Conservation (phyloP, 2,113 vertebrate species). For the Microcebus tavaratra region DNA sequence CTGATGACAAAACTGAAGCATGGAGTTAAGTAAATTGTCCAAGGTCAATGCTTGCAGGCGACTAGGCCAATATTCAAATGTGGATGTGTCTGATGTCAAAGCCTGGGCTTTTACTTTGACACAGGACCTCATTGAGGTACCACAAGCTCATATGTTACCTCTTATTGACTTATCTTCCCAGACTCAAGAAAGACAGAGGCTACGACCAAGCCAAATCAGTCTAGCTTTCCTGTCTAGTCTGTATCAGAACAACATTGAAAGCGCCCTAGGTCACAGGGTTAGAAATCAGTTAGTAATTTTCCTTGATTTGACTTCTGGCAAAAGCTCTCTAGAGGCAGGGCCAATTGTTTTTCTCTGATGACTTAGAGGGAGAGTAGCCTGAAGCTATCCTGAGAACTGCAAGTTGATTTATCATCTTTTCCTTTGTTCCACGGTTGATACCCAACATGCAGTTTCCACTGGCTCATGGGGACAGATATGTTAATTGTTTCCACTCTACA, state of each 20-base stretch:
- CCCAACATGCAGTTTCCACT: slow-evolving; percentile 43
- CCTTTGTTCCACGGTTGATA: slow-evolving; percentile 42
- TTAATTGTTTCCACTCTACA: slow-evolving; percentile 50
- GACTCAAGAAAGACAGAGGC: neutral
- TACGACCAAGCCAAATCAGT: neutral
- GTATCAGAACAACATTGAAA: neutral
- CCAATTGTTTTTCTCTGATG: slow-evolving; percentile 57
- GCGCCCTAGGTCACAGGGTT: neutral
- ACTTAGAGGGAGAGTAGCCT: slow-evolving; percentile 43
- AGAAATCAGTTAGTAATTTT: slow-evolving; percentile 53
- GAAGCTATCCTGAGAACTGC: slow-evolving; percentile 41
- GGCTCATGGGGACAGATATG: slow-evolving; percentile 14
- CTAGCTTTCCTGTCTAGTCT: neutral
- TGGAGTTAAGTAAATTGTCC: neutral
- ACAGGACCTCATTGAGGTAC: neutral
- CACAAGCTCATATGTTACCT: neutral
- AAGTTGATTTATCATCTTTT: slow-evolving; percentile 67
- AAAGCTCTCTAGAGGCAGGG: slow-evolving; percentile 2
- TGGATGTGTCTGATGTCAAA: neutral
- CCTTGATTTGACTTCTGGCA: slow-evolving; percentile 58
- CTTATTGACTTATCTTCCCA: neutral
- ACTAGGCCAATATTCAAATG: neutral
- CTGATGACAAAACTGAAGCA: slow-evolving; percentile 18
- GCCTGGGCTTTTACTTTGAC: neutral
- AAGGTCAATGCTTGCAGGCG: neutral